Evolutionary conservation across 2,888 invertebrate genomes (phyloP).

Genomic region (Cephus nigrinus): DNA sequence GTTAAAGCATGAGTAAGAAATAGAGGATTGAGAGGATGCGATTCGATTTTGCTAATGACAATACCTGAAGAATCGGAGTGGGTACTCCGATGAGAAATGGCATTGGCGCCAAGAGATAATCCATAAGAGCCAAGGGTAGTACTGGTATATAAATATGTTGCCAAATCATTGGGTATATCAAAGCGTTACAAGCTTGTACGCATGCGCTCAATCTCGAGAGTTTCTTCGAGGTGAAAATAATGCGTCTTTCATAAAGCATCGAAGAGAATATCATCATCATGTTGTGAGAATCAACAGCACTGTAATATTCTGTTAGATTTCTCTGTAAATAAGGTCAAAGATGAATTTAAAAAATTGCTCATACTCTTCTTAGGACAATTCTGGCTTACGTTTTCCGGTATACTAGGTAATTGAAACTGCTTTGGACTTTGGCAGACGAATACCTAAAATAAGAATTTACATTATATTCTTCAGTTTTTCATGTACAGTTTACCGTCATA

Average conservation of each 20-base stretch:
- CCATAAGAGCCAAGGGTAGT: conserved; percentile 87
- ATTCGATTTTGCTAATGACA: not conserved
- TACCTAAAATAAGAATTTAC: conserved; percentile 70
- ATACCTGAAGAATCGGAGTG: conserved; percentile 81
- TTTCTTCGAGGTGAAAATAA: conserved; percentile 91
- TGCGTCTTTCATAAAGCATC: conserved; percentile 92
- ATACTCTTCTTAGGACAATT: not conserved
- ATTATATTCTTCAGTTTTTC: not conserved
- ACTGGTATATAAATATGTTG: conserved; percentile 98
- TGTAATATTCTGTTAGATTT: conserved; percentile 97
- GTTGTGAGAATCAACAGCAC: conserved; percentile 92
- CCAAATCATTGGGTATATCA: conserved; percentile 99
- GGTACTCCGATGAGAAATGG: conserved; percentile 98
- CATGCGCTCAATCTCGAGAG: conserved; percentile 91
- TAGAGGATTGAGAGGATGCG: not conserved
- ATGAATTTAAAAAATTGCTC: not conserved
- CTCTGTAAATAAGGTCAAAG: conserved; percentile 72
- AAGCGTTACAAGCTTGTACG: conserved; percentile 92
- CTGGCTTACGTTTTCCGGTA: conserved; percentile 91
- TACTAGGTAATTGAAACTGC: conserved; percentile 87
- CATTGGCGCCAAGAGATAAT: conserved; percentile 96
- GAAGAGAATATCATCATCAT: conserved; percentile 98
- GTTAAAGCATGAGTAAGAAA: not conserved
- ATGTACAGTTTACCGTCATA: not conserved
- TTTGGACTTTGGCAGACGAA: conserved; percentile 84